Evolutionary conservation across 2,888 invertebrate species (phyloP).

Genomic region (Phyllotreta cruciferae): DNA sequence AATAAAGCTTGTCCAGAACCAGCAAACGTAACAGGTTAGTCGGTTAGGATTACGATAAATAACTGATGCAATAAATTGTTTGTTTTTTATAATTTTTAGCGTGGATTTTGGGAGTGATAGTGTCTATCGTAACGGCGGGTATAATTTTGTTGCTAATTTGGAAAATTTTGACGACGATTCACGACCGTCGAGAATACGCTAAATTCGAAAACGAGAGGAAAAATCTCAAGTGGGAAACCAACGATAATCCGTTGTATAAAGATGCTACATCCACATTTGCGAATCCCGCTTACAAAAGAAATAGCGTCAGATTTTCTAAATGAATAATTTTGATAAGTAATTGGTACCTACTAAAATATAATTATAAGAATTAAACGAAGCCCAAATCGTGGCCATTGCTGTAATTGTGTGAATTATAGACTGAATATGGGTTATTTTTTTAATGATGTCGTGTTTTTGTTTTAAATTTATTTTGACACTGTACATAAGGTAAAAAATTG

Average conservation of each 20-base stretch:
- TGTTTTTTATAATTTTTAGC: conserved; percentile 59
- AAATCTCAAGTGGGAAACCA: conserved; percentile 75
- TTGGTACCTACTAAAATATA: too few species aligned
- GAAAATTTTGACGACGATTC: conserved; percentile 76
- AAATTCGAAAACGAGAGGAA: conserved; percentile 74
- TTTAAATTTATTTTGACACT: too few species aligned
- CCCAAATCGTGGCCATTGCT: too few species aligned
- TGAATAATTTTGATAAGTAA: too few species aligned
- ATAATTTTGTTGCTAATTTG: conserved; percentile 74
- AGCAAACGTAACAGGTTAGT: conserved; percentile 60
- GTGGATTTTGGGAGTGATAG: conserved; percentile 74
- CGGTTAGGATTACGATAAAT: too few species aligned
- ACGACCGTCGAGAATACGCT: conserved; percentile 78
- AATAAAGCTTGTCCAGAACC: conserved; percentile 58
- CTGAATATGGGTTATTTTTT: too few species aligned
- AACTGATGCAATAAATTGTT: too few species aligned
- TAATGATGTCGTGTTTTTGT: background rate
- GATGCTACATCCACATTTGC: conserved; percentile 79
- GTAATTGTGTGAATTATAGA: too few species aligned
- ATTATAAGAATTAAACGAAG: too few species aligned
- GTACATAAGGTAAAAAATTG: too few species aligned
- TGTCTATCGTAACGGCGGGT: conserved; percentile 75
- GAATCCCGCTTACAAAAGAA: conserved; percentile 66
- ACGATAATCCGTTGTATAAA: conserved; percentile 84
- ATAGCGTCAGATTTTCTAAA: conserved; percentile 32